Percentiles rank a stretch among this genome's conserved stretches.
Evolutionary conservation across 2,113 vertebrate genomes (phyloP).

Genomic region (Pontoporia blainvillei): DNA sequence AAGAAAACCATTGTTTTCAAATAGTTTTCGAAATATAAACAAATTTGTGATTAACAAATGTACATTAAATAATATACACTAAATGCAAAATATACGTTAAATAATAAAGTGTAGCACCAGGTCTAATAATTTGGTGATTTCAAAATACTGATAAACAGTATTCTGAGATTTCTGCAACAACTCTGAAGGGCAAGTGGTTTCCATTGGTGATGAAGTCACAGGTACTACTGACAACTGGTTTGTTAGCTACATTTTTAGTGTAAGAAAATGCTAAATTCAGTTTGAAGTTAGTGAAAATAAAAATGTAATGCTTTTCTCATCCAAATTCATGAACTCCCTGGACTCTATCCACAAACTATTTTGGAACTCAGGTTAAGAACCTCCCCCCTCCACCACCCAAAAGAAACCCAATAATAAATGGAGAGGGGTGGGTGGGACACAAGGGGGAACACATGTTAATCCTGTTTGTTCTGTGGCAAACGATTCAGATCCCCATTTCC

Average conservation of each 20-base stretch:
- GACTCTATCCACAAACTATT: not conserved
- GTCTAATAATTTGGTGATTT: not conserved
- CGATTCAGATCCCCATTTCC: constrained; percentile 68
- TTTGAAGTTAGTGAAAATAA: not conserved
- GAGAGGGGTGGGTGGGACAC: not conserved
- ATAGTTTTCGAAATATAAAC: not conserved
- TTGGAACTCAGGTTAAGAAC: not conserved
- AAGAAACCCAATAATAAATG: not conserved
- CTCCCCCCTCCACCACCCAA: too few relatives aligned
- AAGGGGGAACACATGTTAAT: not conserved
- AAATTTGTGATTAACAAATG: not conserved
- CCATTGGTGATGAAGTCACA: not conserved
- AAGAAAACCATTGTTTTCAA: not conserved
- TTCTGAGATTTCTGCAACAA: not conserved
- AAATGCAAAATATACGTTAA: not conserved
- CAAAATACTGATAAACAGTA: not conserved
- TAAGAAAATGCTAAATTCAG: not conserved
- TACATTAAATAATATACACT: not conserved
- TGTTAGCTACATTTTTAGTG: not conserved
- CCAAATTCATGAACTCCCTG: not conserved
- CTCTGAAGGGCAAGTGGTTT: not conserved
- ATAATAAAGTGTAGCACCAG: not conserved
- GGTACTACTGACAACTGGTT: not conserved
- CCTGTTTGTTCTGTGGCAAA: not conserved
- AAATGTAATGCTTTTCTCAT: not conserved